phyloP scores from a whole-genome alignment of 2,888 invertebrate species.

The Syritta pipiens region DNA sequence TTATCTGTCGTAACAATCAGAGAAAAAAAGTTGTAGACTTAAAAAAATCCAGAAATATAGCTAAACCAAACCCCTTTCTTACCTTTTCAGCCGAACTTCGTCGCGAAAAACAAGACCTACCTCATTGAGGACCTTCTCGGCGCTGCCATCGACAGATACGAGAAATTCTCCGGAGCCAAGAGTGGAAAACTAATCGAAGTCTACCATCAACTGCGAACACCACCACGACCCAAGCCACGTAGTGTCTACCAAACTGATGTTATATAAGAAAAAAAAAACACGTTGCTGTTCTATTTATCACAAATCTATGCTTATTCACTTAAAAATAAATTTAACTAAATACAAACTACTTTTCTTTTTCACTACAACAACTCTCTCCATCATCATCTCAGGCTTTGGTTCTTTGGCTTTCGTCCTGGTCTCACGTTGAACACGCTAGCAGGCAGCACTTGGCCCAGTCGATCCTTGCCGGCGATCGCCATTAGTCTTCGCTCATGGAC shows the following conservation, averaged over 20 bases:
- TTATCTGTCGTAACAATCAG: too few species aligned
- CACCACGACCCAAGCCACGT: constrained; percentile 78
- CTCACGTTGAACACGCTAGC: constrained; percentile 75
- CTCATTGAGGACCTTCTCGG: constrained; percentile 77
- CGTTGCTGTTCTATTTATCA: constrained; percentile 30
- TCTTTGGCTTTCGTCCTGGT: constrained; percentile 78
- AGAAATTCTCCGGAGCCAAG: constrained; percentile 74
- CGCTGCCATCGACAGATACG: constrained; percentile 76
- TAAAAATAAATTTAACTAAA: constrained; percentile 34
- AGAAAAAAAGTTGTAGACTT: too few species aligned
- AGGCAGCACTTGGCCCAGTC: constrained; percentile 72
- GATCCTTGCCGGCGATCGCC: constrained; percentile 75
- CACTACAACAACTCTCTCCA: background rate
- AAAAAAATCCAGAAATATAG: background rate
- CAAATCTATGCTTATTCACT: constrained; percentile 37
- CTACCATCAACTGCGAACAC: constrained; percentile 72
- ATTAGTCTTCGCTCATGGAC: constrained; percentile 86
- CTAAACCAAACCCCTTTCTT: background rate
- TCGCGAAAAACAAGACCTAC: constrained; percentile 77
- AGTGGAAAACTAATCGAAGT: constrained; percentile 74
- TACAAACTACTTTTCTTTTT: background rate
- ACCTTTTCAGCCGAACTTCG: constrained; percentile 77
- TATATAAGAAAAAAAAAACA: constrained; percentile 71
- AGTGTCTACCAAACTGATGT: constrained; percentile 79
- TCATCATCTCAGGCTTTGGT: constrained; percentile 70